These are phyloP conservation scores for Morone saxatilis DNA, from an alignment of 2,113 vertebrate species.

Conservation along the genomic window DNA sequence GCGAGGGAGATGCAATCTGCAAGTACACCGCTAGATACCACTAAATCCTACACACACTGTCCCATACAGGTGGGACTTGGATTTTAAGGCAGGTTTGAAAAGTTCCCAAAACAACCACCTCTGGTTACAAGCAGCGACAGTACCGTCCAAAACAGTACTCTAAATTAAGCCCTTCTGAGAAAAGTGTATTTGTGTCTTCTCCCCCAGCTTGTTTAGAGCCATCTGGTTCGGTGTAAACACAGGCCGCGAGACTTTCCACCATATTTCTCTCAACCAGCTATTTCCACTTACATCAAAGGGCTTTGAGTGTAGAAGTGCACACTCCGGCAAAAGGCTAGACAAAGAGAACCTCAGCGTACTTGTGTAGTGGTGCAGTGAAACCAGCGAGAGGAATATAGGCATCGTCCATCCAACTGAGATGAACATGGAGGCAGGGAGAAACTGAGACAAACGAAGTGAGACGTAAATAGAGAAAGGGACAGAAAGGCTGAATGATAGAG, in stretches of 20 bases:
- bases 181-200: slow-evolving; percentile 59
- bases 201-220: slow-evolving; percentile 69
- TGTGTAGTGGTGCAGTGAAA: slow-evolving; percentile 32
- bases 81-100: slow-evolving; percentile 26
- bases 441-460: background rate
- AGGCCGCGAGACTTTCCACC: slow-evolving; percentile 58
- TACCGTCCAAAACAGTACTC: background rate
- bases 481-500: background rate
- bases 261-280: slow-evolving; percentile 63
- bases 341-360: slow-evolving; percentile 18
- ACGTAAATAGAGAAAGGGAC: slow-evolving; percentile 6
- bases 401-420: background rate
- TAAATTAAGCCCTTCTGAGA: slow-evolving; percentile 59
- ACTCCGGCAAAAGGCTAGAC: slow-evolving; percentile 26
- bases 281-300: slow-evolving; percentile 70
- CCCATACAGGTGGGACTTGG: background rate
- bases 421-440: background rate
- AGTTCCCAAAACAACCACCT: slow-evolving; percentile 27
- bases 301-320: slow-evolving; percentile 27
- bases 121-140: background rate
- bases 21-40: too few species aligned
- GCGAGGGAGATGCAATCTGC: too few species aligned
- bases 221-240: slow-evolving; percentile 69
- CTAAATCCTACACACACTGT: background rate
- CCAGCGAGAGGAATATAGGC: slow-evolving; percentile 16